Evolutionary conservation across 2,888 invertebrate species (phyloP), one percentile per base, ranked within the genome.

Genomic region (Tipula vernalis): DNA sequence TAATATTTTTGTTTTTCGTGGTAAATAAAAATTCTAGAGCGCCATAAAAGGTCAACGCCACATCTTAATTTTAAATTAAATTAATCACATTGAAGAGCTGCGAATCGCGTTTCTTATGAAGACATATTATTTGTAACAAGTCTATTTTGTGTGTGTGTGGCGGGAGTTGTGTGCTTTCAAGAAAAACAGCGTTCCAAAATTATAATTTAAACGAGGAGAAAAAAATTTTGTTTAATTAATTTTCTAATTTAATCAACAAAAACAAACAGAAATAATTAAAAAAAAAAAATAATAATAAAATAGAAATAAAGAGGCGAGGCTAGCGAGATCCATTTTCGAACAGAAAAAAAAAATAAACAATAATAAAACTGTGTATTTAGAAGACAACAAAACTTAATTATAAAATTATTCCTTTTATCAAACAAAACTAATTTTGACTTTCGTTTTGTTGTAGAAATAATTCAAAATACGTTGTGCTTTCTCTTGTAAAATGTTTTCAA

Each of bases 311-410:
- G 28, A 57, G 15, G 57, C 71, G 28, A 71, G 28, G 28, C 71
- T 28, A 71, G 71, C 0, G 28, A 71, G 28, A 28, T 6, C 15
- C 28, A 71, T 71, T 71, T 71, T 71, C 10, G 71, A 71, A 10
- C 10, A 18, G 3, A 28, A 71, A 71, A 39, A 6, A 6, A 39
- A 39, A 39, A 51, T 15, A 51, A 13, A 71, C 71, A 71, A 71
- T 28, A 71, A 71, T 71, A 71, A 71, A 57, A 71, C 28, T 71
- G 18, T 71, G 10, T 71, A 8, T 71, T 28, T 71, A 71, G 6
- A 71, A 71, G 71, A 71, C 71, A 71, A 71, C 71, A 71, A 51
- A 71, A 71, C 71, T 71, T 71, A 71, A 71, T 71, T 71, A 71
- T 71, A 71, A 71, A 71, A 71, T 71, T 71, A 71, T 71, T 71